A percentile compares a stretch with the other conserved stretches of the same genome.
Evolutionary conservation across 2,113 vertebrate species (phyloP).

Genomic region (Zosterops pallidus): DNA sequence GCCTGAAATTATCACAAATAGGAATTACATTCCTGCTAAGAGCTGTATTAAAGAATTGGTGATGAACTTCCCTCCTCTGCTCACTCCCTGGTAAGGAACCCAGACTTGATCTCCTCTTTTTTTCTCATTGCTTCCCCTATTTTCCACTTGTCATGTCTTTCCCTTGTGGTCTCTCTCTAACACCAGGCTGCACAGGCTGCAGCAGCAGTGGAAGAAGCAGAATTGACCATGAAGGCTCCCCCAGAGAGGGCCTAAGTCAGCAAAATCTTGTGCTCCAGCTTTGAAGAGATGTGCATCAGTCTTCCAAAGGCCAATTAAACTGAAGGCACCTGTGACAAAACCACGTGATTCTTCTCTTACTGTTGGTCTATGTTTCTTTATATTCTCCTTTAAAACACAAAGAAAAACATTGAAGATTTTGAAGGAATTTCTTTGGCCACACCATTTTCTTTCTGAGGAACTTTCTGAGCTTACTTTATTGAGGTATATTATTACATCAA

Average conservation of each 20-base stretch:
- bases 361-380: background rate
- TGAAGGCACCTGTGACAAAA: background rate
- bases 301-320: background rate
- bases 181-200: background rate
- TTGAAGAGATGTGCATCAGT: background rate
- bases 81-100: background rate
- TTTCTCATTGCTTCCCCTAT: background rate
- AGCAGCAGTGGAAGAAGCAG: background rate
- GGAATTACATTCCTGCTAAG: background rate
- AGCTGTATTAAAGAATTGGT: background rate
- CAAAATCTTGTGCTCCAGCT: background rate
- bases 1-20: background rate
- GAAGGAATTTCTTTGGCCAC: background rate
- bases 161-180: fast-evolving
- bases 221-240: fast-evolving
- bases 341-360: background rate
- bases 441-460: background rate
- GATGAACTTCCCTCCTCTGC: background rate
- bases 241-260: background rate
- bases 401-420: background rate
- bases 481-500: background rate
- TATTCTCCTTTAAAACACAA: background rate
- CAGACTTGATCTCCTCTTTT: background rate
- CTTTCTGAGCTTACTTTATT: background rate
- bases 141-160: background rate